Conservation (phyloP, 1,140 invertebrate genomes). For the Brachionus rubens region DNA sequence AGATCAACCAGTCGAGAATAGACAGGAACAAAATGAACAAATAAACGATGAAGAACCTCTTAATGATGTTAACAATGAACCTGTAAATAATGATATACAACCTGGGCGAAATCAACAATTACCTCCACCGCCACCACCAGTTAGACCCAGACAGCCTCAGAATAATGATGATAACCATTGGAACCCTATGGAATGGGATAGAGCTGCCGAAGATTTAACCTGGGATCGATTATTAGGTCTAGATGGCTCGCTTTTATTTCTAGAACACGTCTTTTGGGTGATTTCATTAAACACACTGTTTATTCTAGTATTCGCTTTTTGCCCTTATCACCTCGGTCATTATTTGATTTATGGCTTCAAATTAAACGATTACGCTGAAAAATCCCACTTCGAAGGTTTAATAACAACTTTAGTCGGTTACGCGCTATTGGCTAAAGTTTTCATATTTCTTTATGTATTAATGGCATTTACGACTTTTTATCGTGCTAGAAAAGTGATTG, state of each 20-base stretch:
- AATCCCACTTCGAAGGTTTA: slow-evolving; percentile 84
- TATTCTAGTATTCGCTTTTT: slow-evolving; percentile 84
- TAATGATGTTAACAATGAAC: not conserved
- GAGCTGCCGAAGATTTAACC: slow-evolving; percentile 91
- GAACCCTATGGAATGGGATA: slow-evolving; percentile 97
- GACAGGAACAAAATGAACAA: not conserved
- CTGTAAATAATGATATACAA: slow-evolving; percentile 50
- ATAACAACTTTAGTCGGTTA: slow-evolving; percentile 87
- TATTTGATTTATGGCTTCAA: slow-evolving; percentile 74
- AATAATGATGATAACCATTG: slow-evolving; percentile 76
- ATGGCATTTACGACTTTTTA: slow-evolving; percentile 68
- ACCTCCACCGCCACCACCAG: slow-evolving; percentile 48
- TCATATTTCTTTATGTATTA: slow-evolving; percentile 76
- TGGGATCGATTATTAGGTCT: slow-evolving; percentile 89
- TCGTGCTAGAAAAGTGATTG: slow-evolving; percentile 73
- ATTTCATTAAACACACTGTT: slow-evolving; percentile 93
- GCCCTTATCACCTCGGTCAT: slow-evolving; percentile 89
- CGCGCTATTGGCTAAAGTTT: slow-evolving; percentile 76
- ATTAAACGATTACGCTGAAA: slow-evolving; percentile 70
- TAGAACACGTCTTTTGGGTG: slow-evolving; percentile 99
- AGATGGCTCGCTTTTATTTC: slow-evolving; percentile 90
- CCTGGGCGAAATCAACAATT: slow-evolving; percentile 54
- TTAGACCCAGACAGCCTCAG: slow-evolving; percentile 52
- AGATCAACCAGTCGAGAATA: not conserved
- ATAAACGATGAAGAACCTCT: not conserved